Base-by-base conservation (phyloP, 2,113 vertebrate genomes). In the Gambusia affinis region DNA sequence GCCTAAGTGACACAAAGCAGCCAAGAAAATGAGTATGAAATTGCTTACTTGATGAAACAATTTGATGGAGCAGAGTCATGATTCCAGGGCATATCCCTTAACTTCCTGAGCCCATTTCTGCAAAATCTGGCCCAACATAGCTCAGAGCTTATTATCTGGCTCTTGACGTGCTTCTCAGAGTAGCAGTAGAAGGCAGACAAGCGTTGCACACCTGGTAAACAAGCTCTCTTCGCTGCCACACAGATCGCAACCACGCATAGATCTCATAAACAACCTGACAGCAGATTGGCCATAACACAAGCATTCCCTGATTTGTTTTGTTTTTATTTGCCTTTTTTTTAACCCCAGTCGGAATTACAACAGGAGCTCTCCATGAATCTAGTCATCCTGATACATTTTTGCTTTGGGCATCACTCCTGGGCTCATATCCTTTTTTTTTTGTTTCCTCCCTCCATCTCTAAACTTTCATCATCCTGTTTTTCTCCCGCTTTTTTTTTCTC, bases 91-190 rank as follows among this genome's bases (percentile, higher is more conserved):
- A 87, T 62, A 37, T 72, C 60, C 10, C 67, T 63, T 76, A 24
- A 66, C 71, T 78, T 67, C 60, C 65, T 64, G 68, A 54, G 42
- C 72, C 71, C 60, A 75, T 76, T 75, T 76, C 33, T 65, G 71
- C 17, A 3, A 60, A 67, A 35, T 75, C 7, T 60, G 66, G 70
- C 47, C 54, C 75, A 72, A 64, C 54, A 4, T 57, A 68, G 76
- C 78, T 85, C 85, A 73, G 73, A 68, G 79, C 76, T 78, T 65
- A 73, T 88, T 87, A 85, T 80, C 66, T 64, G 64, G 66, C 74
- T 76, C 69, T 69, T 30, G 68, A 84, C 84, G 67, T 74, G 67
- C 77, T 85, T 83, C 2, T 29, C 70, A 64, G 83, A 86, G 67
- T 29, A 73, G 80, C 63, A n/a, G 30, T 65, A 57, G 71, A 76